These are phyloP conservation scores for Drosophila dunni DNA, from an alignment of 1,140 invertebrate genomes.

Conservation along the genomic window DNA sequence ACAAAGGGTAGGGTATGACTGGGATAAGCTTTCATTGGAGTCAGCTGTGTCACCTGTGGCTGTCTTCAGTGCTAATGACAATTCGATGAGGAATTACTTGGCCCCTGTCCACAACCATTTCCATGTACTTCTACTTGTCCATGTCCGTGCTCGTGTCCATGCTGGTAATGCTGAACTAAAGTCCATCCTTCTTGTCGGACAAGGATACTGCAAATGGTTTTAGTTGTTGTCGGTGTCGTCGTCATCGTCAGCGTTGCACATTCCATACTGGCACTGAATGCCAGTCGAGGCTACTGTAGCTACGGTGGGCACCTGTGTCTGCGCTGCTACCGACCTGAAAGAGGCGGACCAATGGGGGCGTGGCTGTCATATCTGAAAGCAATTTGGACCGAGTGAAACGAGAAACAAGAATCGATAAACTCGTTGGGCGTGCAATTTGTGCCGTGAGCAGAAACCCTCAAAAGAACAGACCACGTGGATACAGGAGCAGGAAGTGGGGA, in stretches of 20 bases:
- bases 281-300: conserved; percentile 27
- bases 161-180: conserved; percentile 3
- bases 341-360: conserved; percentile 57
- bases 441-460: conserved; percentile 53
- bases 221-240: conserved; percentile 37
- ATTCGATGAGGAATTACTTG: neutral
- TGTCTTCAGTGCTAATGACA: neutral
- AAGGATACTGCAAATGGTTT: conserved; percentile 62
- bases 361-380: conserved; percentile 81
- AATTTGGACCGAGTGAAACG: conserved; percentile 70
- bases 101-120: neutral
- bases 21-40: neutral
- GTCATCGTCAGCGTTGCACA: conserved; percentile 55
- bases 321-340: conserved; percentile 62
- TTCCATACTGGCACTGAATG: conserved; percentile 72
- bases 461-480: conserved; percentile 48
- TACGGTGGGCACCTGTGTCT: conserved; percentile 11
- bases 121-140: neutral
- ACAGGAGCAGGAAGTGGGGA: neutral
- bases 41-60: neutral
- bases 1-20: neutral
- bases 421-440: conserved; percentile 82
- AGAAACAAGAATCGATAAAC: conserved; percentile 80
- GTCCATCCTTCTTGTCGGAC: conserved; percentile 37
- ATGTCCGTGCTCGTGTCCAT: neutral